Base-by-base conservation (phyloP, 2,797 vertebrate genomes). In the Adelosebastes latens region DNA sequence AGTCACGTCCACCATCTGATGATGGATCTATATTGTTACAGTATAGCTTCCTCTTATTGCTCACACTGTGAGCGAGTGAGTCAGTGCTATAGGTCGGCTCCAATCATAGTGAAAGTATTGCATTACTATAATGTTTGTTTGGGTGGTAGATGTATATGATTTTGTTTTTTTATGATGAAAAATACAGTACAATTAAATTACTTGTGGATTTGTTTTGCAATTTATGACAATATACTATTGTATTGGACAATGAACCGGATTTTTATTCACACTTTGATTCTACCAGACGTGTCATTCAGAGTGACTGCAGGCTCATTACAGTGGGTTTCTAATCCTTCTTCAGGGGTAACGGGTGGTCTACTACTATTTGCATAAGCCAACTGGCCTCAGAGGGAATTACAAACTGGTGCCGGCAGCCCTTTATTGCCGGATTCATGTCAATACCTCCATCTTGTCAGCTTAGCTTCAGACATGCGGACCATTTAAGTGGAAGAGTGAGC, bases 381-480 rank as follows among this genome's bases (percentile, higher is more conserved):
- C 83, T 68, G 62, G 85, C 71, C 75, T 88, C 70, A 74, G 66
- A 87, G 68, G 83, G 91, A 92, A 87, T 89, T 92, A 93, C 88
- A 87, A 82, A 80, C 77, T 85, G 80, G 39, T 87, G 82, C 83
- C 72, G 42, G 87, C 80, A 81, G 80, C 65, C 78, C 78, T 89
- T 88, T 85, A 85, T 85, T 82, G 81, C 78, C 27, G 34, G 79
- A 80, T 80, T 90, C 85, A 88, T 86, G 91, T 91, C 90, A 91
- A 85, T 88, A 87, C 87, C 79, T 89, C 86, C 88, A 81, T 88
- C 83, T 81, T 91, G 91, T 92, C 92, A 89, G 88, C 87, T 93
- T 92, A 90, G 81, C 87, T 82, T 83, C 81, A 89, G 86, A 90
- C 83, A 81, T 86, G 83, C 83, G 83, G 82, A 87, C 76, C 79